Evolutionary conservation across 2,113 vertebrate genomes (phyloP), one percentile per base, ranked within the genome.

Genomic region (Hydropotes inermis): DNA sequence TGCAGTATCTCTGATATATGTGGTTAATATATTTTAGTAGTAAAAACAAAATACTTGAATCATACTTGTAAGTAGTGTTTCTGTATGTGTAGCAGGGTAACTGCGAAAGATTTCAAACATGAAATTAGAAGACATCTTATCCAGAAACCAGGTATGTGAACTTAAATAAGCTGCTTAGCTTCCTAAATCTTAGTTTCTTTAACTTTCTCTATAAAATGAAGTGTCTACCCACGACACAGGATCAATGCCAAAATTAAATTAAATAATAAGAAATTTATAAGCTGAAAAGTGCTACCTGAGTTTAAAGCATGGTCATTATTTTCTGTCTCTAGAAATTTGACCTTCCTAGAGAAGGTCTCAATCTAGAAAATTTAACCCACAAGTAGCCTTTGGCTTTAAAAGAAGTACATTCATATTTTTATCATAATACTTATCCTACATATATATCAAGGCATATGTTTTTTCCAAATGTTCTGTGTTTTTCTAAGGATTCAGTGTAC

Each of bases 201-300:
- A 27, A 2, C 6, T 25, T 95, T 55, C 79, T 39, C 50, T 81
- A 13, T 70, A 82, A 92, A 89, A 50, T 45, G 1, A 4, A 54
- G 81, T 52, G 5, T 6, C 54, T 47, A 57, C 14, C 9, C 33
- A 64, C 7, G 3, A 55, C 47, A 83, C 47, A 57, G 54, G 7
- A 23, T 82, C 76, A 57, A 78, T 92, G 9, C 70, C 16, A 96
- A 93, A 96, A 94, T 87, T 79, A 58, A 92, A 64, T 60, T 70
- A 64, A 89, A 94, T 84, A 76, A 82, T 95, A 91, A 92, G 54
- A 92, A 94, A 82, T 89, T n/a, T 79, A 33, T 83, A 89, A 89
- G 74, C 7, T 36, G 5, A 67, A 93, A 94, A 76, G 13, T 82
- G 43, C 36, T 93, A 45, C 67, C 13, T 0, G 36, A 70, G 45